A percentile compares a stretch with the other conserved stretches of the same genome.
These are phyloP conservation scores for Bostrychus sinensis DNA, from an alignment of 2,113 vertebrate species.

Conservation along the genomic window DNA sequence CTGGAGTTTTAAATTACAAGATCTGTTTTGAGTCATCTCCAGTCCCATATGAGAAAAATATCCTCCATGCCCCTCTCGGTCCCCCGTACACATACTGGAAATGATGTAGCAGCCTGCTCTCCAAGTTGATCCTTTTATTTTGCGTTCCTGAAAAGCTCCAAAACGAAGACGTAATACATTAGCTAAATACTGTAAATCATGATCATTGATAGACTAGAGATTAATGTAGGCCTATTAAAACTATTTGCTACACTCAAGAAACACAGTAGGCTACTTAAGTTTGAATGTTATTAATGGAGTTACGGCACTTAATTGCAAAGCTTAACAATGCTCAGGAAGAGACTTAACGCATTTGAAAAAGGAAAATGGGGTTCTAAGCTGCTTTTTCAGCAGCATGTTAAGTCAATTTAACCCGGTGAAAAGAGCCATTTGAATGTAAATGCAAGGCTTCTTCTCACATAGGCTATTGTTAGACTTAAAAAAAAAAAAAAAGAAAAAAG, in stretches of 20 bases:
- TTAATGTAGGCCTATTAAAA: background rate
- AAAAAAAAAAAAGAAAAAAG: background rate
- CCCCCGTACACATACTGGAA: slow-evolving; percentile 11
- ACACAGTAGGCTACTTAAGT: background rate
- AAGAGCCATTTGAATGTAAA: background rate
- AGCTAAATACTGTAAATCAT: too few species aligned
- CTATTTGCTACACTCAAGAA: background rate
- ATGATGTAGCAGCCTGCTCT: background rate
- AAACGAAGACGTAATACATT: too few species aligned
- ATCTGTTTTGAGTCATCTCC: slow-evolving; percentile 39
- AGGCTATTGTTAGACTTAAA: background rate
- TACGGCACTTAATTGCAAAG: background rate
- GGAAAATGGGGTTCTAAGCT: background rate
- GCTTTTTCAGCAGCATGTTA: background rate
- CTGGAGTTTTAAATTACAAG: slow-evolving; percentile 26
- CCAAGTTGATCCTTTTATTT: background rate
- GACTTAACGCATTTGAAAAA: slow-evolving; percentile 1
- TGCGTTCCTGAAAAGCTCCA: background rate
- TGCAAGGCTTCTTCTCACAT: background rate
- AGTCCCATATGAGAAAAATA: slow-evolving; percentile 12
- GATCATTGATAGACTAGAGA: background rate
- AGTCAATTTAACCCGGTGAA: background rate
- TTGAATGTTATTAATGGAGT: background rate
- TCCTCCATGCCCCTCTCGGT: background rate
- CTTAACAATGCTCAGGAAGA: background rate